Evolutionary conservation across 1,140 invertebrate genomes (phyloP), one percentile per base, ranked within the genome.

Genomic region (Oedothorax gibbosus): DNA sequence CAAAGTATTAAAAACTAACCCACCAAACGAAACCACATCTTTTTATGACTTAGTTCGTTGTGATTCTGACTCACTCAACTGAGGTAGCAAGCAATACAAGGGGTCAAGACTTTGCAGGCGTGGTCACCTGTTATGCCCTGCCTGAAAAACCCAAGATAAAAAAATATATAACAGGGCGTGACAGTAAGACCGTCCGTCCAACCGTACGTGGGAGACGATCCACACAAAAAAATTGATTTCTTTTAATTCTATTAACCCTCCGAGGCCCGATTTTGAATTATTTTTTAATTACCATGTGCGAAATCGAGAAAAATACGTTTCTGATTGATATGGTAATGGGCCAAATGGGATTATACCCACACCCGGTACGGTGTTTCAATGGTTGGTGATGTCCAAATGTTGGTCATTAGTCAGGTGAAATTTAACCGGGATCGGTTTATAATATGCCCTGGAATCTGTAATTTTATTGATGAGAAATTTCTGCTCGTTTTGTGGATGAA

Each of bases 281-380:
- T 75, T 75, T n/a, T 75, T 75, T 75, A 75, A 75, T 75, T 75
- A 75, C 60, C 35, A 50, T 60, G 20, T 35, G 54, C 20, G 56
- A 21, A 53, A 7, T 21, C 50, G 18, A n/a, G 11, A 57, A 20
- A 56, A 73, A 75, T 75, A 21, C 53, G 5, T 57, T 75, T 75
- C 60, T 75, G 72, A 75, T 75, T 75, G 72, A 75, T 75, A 75
- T 75, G 72, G 72, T 75, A 75, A 75, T 75, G 35, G 35, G 35
- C 35, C 54, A 10, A 21, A 35, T 60, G 72, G 72, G 72, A 75
- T 53, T 11, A 21, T 57, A 75, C 56, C 53, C 72, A 75, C 72
- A 75, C 72, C 72, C 54, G 9, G 72, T 35, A n/a, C 56, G 72
- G 5, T 56, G 53, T 60, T 71, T 71, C 50, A 71, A 71, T 9